These are phyloP conservation scores for Bombus huntii DNA, from an alignment of 1,140 invertebrate genomes.

Conservation along the genomic window DNA sequence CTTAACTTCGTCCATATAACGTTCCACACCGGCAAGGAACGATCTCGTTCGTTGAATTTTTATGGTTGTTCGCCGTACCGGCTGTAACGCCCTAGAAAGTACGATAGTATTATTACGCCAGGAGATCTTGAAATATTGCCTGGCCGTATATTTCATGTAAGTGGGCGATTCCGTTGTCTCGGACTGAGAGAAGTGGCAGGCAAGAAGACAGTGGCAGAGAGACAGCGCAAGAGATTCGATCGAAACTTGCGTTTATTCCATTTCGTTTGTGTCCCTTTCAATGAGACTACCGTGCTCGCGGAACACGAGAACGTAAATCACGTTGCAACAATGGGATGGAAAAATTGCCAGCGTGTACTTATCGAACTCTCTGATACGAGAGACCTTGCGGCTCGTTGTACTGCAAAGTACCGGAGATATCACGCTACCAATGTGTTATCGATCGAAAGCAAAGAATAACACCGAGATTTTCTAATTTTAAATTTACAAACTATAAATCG, in stretches of 20 bases:
- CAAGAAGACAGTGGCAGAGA: neutral
- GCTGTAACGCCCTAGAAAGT: conserved; percentile 60
- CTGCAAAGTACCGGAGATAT: neutral
- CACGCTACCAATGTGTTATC: neutral
- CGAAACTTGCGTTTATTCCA: conserved; percentile 44
- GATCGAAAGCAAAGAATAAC: neutral
- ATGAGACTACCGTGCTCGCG: neutral
- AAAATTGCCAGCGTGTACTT: conserved; percentile 19
- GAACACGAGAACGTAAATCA: conserved; percentile 10
- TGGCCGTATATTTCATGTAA: conserved; percentile 62
- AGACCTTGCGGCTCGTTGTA: neutral
- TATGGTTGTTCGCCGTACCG: conserved; percentile 65
- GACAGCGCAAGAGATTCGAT: conserved; percentile 22
- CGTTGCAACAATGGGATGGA: neutral
- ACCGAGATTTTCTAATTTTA: neutral
- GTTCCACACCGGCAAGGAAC: conserved; percentile 46
- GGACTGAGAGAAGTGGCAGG: conserved; percentile 17
- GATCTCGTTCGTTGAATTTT: conserved; percentile 69
- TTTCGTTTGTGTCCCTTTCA: conserved; percentile 1
- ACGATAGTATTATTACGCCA: conserved; percentile 67
- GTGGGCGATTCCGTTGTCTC: conserved; percentile 62
- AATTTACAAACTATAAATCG: neutral
- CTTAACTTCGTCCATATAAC: conserved; percentile 59
- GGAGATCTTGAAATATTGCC: conserved; percentile 68
- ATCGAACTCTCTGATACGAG: neutral